Percentiles rank a stretch among this genome's conserved stretches.
These are phyloP conservation scores for Ips typographus DNA, from an alignment of 1,140 invertebrate species.

Conservation along the genomic window DNA sequence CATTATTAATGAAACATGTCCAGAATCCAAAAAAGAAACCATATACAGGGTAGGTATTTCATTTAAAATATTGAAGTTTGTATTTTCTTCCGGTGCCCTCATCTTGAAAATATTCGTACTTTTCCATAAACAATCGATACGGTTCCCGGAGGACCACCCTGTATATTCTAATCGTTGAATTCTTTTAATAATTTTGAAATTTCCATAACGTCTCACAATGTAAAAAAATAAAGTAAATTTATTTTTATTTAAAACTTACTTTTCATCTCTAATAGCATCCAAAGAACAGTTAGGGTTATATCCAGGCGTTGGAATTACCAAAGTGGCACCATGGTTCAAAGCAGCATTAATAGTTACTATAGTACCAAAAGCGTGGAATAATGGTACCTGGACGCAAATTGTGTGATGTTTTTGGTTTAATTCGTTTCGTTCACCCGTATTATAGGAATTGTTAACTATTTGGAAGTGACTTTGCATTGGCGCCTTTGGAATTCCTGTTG, in stretches of 20 bases:
- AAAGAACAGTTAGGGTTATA: slow-evolving; percentile 72
- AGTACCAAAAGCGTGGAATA: slow-evolving; percentile 91
- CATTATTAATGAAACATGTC: no score
- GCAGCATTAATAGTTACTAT: slow-evolving; percentile 66
- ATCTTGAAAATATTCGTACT: no score
- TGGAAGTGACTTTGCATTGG: slow-evolving; percentile 79
- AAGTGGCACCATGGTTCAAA: slow-evolving; percentile 65
- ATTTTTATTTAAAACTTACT: slow-evolving; percentile 51
- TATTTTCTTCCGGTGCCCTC: no score
- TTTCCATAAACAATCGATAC: no score
- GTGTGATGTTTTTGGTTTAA: slow-evolving; percentile 57
- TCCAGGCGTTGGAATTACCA: slow-evolving; percentile 68
- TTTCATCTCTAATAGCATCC: slow-evolving; percentile 68
- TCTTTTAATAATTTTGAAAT: no score
- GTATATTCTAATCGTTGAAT: no score
- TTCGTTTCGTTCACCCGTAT: slow-evolving; percentile 63
- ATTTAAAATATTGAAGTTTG: no score
- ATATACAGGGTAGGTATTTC: no score
- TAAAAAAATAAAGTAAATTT: no score
- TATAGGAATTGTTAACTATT: slow-evolving; percentile 83
- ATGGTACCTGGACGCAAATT: slow-evolving; percentile 80
- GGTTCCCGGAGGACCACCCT: no score
- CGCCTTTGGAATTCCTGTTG: slow-evolving; percentile 88
- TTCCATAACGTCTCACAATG: no score
- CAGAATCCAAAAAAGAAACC: no score